phyloP scores from a whole-genome alignment of 2,888 invertebrate species.

The Acronicta leporina region DNA sequence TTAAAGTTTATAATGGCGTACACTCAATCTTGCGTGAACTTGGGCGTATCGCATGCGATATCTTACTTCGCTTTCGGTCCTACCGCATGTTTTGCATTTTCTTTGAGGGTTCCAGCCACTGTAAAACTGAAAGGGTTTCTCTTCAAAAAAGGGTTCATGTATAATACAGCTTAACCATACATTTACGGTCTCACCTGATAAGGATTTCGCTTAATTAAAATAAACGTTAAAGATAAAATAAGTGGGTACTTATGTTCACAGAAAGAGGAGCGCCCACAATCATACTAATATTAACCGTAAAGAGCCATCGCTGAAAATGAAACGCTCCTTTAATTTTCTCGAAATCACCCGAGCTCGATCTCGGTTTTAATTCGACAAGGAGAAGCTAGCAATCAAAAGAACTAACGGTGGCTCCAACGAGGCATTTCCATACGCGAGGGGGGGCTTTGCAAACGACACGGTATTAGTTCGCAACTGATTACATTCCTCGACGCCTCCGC shows the following conservation, averaged over 20 bases:
- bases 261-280: conserved; percentile 74
- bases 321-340: conserved; percentile 85
- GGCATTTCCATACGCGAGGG: conserved; percentile 87
- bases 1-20: conserved; percentile 69
- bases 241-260: conserved; percentile 69
- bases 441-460: conserved; percentile 80
- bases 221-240: conserved; percentile 74
- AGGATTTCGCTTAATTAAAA: conserved; percentile 77
- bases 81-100: conserved; percentile 71
- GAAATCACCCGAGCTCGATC: conserved; percentile 81
- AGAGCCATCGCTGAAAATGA: conserved; percentile 81
- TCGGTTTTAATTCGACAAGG: conserved; percentile 86
- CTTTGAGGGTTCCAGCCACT: conserved; percentile 64
- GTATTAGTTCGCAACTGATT: conserved; percentile 89
- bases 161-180: conserved; percentile 43
- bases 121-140: conserved; percentile 53
- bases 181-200: conserved; percentile 56
- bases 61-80: conserved; percentile 60
- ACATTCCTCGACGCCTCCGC: conserved; percentile 83
- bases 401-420: conserved; percentile 85
- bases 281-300: conserved; percentile 83
- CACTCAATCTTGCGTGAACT: conserved; percentile 68
- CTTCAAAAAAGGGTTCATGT: conserved; percentile 43
- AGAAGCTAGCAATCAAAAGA: conserved; percentile 87
- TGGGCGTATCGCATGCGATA: conserved; percentile 68